phyloP scores from a whole-genome alignment of 2,888 invertebrate species.

The Lithophane socia region DNA sequence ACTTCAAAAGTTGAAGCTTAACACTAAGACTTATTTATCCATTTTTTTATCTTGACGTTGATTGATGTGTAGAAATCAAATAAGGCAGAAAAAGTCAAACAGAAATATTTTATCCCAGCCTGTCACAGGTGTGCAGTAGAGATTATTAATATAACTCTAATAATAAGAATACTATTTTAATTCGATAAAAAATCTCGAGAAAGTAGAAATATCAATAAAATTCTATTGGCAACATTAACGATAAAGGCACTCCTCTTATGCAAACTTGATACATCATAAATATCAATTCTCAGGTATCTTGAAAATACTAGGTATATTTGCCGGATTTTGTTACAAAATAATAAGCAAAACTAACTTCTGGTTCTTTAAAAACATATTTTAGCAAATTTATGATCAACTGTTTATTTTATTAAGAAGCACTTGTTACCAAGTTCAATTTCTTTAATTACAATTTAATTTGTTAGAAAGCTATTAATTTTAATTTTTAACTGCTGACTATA shows the following conservation, averaged over 20 bases:
- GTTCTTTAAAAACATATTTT: neutral
- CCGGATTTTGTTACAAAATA: neutral
- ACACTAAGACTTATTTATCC: neutral
- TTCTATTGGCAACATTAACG: constrained; percentile 24
- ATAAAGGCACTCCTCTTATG: constrained; percentile 12
- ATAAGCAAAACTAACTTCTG: neutral
- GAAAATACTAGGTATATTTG: neutral
- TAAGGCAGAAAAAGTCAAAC: constrained; percentile 3
- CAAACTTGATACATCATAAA: constrained; percentile 14
- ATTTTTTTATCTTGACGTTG: constrained; percentile 40
- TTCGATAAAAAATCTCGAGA: constrained; percentile 37
- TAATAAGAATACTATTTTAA: constrained; percentile 11
- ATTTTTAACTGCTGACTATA: neutral
- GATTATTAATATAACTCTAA: neutral
- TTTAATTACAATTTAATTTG: neutral
- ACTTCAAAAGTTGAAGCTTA: neutral
- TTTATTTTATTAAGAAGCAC: neutral
- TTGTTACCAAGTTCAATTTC: neutral
- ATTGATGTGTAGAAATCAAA: constrained; percentile 38
- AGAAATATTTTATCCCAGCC: neutral
- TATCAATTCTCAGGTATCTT: neutral
- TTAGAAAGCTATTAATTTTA: neutral
- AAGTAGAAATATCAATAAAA: constrained; percentile 48
- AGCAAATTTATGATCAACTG: neutral
- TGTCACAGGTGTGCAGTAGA: neutral